A percentile compares a stretch with the other conserved stretches of the same genome.
Evolutionary conservation across 2,888 invertebrate species (phyloP).

Genomic region (Branchellion lobata): DNA sequence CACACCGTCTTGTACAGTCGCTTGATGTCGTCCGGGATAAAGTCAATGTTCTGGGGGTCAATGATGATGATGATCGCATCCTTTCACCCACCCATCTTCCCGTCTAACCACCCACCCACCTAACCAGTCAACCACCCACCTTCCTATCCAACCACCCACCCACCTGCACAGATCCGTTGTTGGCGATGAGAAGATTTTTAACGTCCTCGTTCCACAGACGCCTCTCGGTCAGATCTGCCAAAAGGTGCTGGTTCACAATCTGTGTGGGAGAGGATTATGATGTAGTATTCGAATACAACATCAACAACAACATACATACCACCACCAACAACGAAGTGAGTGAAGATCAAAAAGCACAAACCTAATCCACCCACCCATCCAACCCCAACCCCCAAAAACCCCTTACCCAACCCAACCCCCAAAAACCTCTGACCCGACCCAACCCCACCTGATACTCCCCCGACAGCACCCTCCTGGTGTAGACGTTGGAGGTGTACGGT

Average conservation of each 20-base stretch:
- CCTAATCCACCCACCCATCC: too few species aligned
- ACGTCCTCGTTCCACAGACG: conserved; percentile 91
- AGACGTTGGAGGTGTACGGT: conserved; percentile 96
- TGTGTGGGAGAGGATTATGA: conserved; percentile 67
- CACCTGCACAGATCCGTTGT: conserved; percentile 84
- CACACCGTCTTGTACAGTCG: conserved; percentile 91
- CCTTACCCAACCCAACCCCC: neutral
- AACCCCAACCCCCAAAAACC: neutral
- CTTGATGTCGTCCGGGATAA: conserved; percentile 81
- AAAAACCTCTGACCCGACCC: neutral
- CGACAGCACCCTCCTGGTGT: conserved; percentile 85
- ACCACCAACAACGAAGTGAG: too few species aligned
- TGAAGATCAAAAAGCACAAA: too few species aligned
- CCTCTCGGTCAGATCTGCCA: conserved; percentile 85
- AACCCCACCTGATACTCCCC: conserved; percentile 76
- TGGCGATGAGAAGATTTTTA: conserved; percentile 88
- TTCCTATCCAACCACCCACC: too few species aligned
- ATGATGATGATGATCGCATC: neutral
- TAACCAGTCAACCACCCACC: too few species aligned
- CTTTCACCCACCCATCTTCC: too few species aligned
- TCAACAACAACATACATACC: neutral
- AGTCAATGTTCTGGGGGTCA: conserved; percentile 70
- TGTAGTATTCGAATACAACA: neutral
- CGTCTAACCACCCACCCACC: too few species aligned
- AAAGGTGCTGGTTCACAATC: conserved; percentile 90